Base-by-base conservation (phyloP, 1,140 invertebrate species). In the Venturia canescens region DNA sequence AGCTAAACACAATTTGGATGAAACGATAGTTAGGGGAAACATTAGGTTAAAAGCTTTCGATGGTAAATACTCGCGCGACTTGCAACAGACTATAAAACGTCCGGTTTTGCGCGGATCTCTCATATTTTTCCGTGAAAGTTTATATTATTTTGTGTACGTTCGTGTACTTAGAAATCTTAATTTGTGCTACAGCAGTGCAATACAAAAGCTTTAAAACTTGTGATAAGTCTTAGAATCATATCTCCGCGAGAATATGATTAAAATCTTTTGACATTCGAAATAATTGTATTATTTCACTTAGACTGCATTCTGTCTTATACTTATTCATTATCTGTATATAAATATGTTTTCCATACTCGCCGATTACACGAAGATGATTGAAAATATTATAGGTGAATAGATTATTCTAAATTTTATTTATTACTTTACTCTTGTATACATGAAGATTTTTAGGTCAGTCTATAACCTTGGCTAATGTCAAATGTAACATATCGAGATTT, bases 311-410 rank as follows among this genome's bases (percentile, higher is more conserved):
- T 57, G 72, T 57, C 78, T 77, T 29, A 29, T 76, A 57, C 57
- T 63, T 80, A 53, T 38, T 34, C 50, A 48, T 16, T 16, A 3
- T 18, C 29, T 31, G 3, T 69, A 29, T 69, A 29, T 50, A 80
- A 88, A 83, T 29, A 88, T 88, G 87, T 84, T 87, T 85, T 83
- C 86, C 11, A 44, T 84, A 23, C 38, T 85, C 48, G 81, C 78
- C 23, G 63, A 84, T n/a, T 18, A 88, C 18, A 81, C 77, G 80
- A 57, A 83, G 77, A 82, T 71, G 50, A 63, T 88, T 79, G 80
- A 86, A 70, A 60, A 82, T 71, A 70, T 60, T 26, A 85, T 87
- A 87, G 87, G 87, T 88, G 87, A 86, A 60, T 63, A 63, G 11
- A 13, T 26, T 27, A 6, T 63, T 26, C 18, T 11, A 27, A 23